phyloP scores from a whole-genome alignment of 2,113 vertebrate genomes.

The Tupaia tana region DNA sequence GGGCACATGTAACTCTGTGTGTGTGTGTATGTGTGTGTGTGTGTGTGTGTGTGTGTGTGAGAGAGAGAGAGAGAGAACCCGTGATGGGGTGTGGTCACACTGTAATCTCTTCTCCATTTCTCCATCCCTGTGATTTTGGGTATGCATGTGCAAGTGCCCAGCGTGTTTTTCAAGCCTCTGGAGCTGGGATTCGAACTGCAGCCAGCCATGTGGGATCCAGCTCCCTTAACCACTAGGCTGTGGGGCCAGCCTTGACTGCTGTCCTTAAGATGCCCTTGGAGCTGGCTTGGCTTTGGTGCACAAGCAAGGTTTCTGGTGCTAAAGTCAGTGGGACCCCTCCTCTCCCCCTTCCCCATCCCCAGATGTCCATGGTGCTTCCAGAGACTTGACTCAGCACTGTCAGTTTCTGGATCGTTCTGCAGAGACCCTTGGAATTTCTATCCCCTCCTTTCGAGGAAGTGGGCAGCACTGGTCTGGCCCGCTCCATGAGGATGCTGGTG shows the following conservation, averaged over 20 bases:
- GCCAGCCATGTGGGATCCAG: no score
- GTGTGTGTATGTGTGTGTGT: no score
- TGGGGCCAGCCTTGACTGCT: not conserved
- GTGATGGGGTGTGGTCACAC: no score
- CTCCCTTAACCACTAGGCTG: no score
- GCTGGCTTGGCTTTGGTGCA: not conserved
- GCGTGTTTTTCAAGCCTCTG: no score
- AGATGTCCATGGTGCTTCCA: not conserved
- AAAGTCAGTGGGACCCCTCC: not conserved
- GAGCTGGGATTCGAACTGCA: no score
- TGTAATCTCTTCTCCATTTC: no score
- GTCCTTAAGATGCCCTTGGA: not conserved
- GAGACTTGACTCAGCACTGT: not conserved
- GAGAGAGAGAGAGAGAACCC: no score
- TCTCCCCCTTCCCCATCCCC: not conserved
- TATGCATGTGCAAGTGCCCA: no score
- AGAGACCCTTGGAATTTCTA: slow-evolving; percentile 45
- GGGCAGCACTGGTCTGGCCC: not conserved
- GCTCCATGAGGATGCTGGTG: not conserved
- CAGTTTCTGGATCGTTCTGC: not conserved
- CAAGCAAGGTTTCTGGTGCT: not conserved
- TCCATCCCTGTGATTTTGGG: no score
- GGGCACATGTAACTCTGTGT: no score
- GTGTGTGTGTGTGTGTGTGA: no score
- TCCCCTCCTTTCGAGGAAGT: slow-evolving; percentile 2